A percentile compares a stretch with the other conserved stretches of the same genome.
Evolutionary conservation across 2,113 vertebrate genomes (phyloP).

Genomic region (Halcyon senegalensis): DNA sequence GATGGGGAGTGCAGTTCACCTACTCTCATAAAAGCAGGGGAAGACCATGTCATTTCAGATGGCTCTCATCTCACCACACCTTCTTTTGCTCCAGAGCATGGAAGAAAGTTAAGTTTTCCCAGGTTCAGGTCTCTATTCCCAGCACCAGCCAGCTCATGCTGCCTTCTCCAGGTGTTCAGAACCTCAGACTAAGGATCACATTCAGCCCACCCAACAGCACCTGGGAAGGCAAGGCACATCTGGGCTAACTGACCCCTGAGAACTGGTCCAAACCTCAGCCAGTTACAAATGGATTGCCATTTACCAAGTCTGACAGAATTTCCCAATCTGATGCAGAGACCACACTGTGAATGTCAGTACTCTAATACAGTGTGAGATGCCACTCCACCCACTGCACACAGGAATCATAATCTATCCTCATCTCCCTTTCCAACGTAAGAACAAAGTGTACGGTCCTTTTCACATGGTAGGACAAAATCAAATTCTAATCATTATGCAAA

Average conservation of each 20-base stretch:
- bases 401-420: not conserved
- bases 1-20: not conserved
- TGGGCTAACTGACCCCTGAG: not conserved
- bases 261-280: not conserved
- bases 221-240: not conserved
- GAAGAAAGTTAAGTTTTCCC: not conserved
- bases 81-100: not conserved
- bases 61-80: not conserved
- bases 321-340: not conserved
- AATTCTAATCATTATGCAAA: not conserved
- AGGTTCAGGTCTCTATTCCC: not conserved
- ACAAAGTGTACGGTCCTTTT: not conserved
- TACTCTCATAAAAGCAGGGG: not conserved
- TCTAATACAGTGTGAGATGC: not conserved
- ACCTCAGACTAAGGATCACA: not conserved
- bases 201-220: not conserved
- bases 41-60: not conserved
- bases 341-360: not conserved
- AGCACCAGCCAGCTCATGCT: not conserved
- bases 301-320: not conserved
- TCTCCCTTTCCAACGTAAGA: not conserved
- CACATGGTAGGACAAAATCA: not conserved
- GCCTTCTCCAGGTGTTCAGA: not conserved
- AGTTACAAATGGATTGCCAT: not conserved
- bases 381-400: not conserved